Evolutionary conservation across 2,888 invertebrate species (phyloP).

Genomic region (Lagria hirta): DNA sequence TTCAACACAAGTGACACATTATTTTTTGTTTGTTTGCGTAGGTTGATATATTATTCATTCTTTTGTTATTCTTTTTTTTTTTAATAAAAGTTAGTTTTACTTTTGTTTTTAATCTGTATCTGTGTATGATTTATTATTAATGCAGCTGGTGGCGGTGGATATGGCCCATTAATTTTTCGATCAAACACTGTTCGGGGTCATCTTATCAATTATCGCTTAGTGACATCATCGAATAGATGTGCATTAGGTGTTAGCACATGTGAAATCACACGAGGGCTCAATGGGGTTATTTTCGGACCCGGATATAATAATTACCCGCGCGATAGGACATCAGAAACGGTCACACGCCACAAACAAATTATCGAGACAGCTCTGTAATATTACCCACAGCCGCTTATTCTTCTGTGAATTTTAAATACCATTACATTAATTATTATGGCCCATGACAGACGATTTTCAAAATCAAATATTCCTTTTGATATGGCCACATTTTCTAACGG

Average conservation of each 20-base stretch:
- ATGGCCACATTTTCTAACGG: conserved; percentile 13
- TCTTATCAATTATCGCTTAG: conserved; percentile 23
- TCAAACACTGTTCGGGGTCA: conserved; percentile 16
- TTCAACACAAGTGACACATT: too few species aligned
- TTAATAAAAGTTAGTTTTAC: too few species aligned
- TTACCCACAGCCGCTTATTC: conserved; percentile 23
- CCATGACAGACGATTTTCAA: conserved; percentile 19
- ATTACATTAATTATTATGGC: conserved; percentile 24
- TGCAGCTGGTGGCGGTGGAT: too few species aligned
- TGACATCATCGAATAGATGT: conserved; percentile 23
- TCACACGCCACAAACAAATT: conserved; percentile 26
- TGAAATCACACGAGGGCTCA: conserved; percentile 28
- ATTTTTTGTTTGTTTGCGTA: neutral
- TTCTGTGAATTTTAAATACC: conserved; percentile 27
- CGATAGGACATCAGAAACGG: conserved; percentile 25
- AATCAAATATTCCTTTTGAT: conserved; percentile 25
- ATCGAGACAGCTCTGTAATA: conserved; percentile 25
- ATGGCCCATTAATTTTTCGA: conserved; percentile 21
- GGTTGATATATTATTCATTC: neutral
- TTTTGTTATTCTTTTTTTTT: conserved; percentile 2
- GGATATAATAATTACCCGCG: conserved; percentile 30
- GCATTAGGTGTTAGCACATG: conserved; percentile 27
- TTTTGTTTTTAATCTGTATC: too few species aligned
- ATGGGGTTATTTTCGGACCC: conserved; percentile 23
- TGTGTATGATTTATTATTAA: too few species aligned